phyloP scores from a whole-genome alignment of 2,797 vertebrate species.

The Octomys mimax region DNA sequence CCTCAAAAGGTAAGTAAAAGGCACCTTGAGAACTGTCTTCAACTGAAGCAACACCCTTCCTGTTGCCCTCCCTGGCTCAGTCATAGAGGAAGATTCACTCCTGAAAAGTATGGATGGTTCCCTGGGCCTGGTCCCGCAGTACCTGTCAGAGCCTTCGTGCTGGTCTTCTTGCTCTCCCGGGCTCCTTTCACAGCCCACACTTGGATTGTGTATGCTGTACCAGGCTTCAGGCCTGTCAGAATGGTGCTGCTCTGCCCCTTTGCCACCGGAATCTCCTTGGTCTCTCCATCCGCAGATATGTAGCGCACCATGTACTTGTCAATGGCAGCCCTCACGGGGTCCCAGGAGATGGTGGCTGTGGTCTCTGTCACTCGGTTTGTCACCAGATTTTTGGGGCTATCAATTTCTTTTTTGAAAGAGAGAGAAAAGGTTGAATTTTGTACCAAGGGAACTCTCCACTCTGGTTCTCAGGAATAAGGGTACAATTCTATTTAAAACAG shows the following conservation, averaged over 20 bases:
- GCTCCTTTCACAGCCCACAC: conserved; percentile 91
- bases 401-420: conserved; percentile 86
- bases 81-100: neutral
- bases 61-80: neutral
- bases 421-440: conserved; percentile 29
- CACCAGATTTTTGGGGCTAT: conserved; percentile 90
- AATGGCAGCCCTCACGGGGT: conserved; percentile 87
- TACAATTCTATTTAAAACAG: neutral
- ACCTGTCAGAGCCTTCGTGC: conserved; percentile 91
- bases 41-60: neutral
- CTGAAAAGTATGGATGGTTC: neutral
- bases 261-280: conserved; percentile 86
- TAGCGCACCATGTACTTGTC: conserved; percentile 91
- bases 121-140: neutral
- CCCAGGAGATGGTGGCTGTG: conserved; percentile 90
- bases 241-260: conserved; percentile 86
- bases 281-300: conserved; percentile 87
- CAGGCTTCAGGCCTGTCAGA: conserved; percentile 90
- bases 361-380: conserved; percentile 89
- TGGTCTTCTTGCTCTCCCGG: conserved; percentile 89
- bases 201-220: conserved; percentile 88
- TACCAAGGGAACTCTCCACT: neutral
- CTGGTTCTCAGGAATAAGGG: neutral
- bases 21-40: neutral
- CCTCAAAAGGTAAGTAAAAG: neutral